Evolutionary conservation across 1,140 invertebrate genomes (phyloP).

Genomic region (Drosophila ananassae): DNA sequence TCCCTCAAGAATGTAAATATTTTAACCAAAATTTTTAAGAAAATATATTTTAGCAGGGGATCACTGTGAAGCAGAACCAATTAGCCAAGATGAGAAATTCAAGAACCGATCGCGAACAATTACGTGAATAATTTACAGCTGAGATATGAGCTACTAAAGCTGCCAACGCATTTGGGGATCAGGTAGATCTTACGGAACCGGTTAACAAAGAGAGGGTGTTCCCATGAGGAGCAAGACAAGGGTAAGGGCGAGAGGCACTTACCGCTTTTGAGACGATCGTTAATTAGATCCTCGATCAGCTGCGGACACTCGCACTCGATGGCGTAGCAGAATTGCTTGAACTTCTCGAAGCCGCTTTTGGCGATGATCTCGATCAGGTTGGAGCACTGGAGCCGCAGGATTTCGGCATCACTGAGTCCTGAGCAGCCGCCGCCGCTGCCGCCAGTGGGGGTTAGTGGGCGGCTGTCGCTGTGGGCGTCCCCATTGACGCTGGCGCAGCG

Average conservation of each 20-base stretch:
- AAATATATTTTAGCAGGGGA: background rate
- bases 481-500: slow-evolving; percentile 77
- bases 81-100: slow-evolving; percentile 55
- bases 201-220: slow-evolving; percentile 41
- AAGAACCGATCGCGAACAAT: slow-evolving; percentile 70
- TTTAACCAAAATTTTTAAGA: background rate
- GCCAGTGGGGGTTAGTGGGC: slow-evolving; percentile 75
- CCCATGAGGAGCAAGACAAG: slow-evolving; percentile 10
- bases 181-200: slow-evolving; percentile 50
- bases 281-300: slow-evolving; percentile 85
- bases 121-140: slow-evolving; percentile 74
- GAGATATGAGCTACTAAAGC: slow-evolving; percentile 61
- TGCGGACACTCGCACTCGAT: slow-evolving; percentile 85
- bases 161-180: slow-evolving; percentile 53
- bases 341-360: slow-evolving; percentile 85
- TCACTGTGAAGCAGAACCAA: slow-evolving; percentile 18
- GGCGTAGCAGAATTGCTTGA: slow-evolving; percentile 86
- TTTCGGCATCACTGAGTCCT: slow-evolving; percentile 71
- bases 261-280: slow-evolving; percentile 83
- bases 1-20: background rate
- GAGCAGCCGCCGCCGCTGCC: slow-evolving; percentile 30
- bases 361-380: slow-evolving; percentile 85
- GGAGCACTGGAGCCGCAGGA: slow-evolving; percentile 70
- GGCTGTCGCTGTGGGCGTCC: slow-evolving; percentile 73
- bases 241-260: slow-evolving; percentile 44